Conservation (phyloP, 2,113 vertebrate species). For the Pontoporia blainvillei region DNA sequence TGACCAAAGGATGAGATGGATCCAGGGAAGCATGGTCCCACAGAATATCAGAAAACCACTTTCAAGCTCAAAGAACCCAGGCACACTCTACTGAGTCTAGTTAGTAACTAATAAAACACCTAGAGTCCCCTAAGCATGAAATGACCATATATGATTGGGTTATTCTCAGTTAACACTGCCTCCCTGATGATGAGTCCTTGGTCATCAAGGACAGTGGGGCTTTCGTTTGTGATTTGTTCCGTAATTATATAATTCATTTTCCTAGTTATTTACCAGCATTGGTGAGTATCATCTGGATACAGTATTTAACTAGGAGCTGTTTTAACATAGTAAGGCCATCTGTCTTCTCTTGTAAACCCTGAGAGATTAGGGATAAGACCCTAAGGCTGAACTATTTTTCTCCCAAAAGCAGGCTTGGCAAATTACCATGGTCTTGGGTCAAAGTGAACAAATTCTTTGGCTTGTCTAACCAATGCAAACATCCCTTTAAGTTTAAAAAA, state of each 20-base stretch:
- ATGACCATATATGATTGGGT: background rate
- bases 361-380: background rate
- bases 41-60: background rate
- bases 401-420: background rate
- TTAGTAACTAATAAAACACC: background rate
- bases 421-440: background rate
- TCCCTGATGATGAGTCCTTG: background rate
- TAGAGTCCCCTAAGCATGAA: background rate
- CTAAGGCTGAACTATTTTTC: background rate
- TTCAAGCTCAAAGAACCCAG: background rate
- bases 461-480: background rate
- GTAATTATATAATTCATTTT: conserved; percentile 1
- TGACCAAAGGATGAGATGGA: background rate
- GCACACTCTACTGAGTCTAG: background rate
- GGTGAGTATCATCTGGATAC: background rate
- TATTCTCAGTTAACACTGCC: background rate
- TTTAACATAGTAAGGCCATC: background rate
- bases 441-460: background rate
- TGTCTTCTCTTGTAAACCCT: conserved; percentile 14
- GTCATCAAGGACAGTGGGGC: background rate
- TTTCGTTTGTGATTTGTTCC: background rate
- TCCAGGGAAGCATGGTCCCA: background rate
- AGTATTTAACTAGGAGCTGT: background rate
- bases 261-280: background rate
- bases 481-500: background rate